These are phyloP conservation scores for Acrobasis consociella DNA, from an alignment of 2,888 invertebrate genomes.

Conservation along the genomic window DNA sequence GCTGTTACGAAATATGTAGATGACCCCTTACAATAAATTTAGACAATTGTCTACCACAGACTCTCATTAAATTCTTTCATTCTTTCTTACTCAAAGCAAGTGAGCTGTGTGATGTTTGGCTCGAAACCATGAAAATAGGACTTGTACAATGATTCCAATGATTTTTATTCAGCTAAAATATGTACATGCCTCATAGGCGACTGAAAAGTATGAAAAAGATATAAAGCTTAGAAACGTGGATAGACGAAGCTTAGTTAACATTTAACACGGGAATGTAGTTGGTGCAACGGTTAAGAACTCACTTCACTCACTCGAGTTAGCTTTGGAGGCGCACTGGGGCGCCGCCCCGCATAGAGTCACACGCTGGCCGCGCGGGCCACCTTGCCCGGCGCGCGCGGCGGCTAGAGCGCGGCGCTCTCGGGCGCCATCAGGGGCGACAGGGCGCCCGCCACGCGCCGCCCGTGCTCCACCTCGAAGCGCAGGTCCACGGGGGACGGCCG, in stretches of 20 bases:
- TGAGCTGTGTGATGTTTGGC: constrained; percentile 44
- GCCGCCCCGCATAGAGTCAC: constrained; percentile 58
- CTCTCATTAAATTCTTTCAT: constrained; percentile 10
- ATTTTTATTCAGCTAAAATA: constrained; percentile 60
- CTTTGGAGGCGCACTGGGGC: constrained; percentile 63
- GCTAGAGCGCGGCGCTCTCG: constrained; percentile 89
- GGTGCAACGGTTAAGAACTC: constrained; percentile 51
- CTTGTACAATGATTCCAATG: constrained; percentile 53
- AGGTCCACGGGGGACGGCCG: constrained; percentile 85
- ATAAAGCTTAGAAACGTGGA: constrained; percentile 70
- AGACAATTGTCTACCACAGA: constrained; percentile 14
- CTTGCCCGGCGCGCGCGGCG: constrained; percentile 54
- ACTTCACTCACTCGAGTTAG: constrained; percentile 58
- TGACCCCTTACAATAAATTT: constrained; percentile 17
- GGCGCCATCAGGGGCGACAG: constrained; percentile 91
- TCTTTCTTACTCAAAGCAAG: background rate
- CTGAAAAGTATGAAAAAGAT: constrained; percentile 61
- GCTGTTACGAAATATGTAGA: too few species aligned
- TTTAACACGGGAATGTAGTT: constrained; percentile 56
- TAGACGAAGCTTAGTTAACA: constrained; percentile 53
- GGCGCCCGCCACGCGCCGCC: constrained; percentile 89
- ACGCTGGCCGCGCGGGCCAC: constrained; percentile 75
- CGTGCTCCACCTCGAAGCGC: constrained; percentile 91
- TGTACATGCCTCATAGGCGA: constrained; percentile 61
- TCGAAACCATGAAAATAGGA: constrained; percentile 48